These are phyloP conservation scores for Enteromius anoplus DNA, from an alignment of 2,797 vertebrate species.

Conservation along the genomic window DNA sequence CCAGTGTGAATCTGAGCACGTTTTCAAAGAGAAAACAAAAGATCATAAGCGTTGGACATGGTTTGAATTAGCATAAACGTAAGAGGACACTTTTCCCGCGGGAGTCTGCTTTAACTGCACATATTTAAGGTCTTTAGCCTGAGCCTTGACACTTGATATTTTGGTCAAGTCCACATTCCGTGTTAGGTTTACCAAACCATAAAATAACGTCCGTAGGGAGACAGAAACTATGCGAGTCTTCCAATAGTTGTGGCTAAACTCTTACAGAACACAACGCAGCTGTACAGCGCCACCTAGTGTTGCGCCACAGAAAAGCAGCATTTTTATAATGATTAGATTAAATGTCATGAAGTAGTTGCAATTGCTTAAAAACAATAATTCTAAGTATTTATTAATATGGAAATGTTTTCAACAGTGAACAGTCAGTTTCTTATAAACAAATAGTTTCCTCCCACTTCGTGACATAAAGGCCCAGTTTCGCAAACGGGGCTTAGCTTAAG, in stretches of 20 bases:
- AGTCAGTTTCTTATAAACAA: background rate
- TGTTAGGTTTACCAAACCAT: slow-evolving; percentile 72
- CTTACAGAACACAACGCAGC: slow-evolving; percentile 51
- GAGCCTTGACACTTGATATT: slow-evolving; percentile 74
- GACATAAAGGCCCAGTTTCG: too few relatives aligned
- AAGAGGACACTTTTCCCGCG: slow-evolving; percentile 60
- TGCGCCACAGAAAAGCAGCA: slow-evolving; percentile 58
- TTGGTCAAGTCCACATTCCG: slow-evolving; percentile 71
- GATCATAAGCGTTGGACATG: slow-evolving; percentile 62
- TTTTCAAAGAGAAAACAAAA: slow-evolving; percentile 58
- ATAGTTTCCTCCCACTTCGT: background rate
- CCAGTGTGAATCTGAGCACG: slow-evolving; percentile 31
- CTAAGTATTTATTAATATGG: too few relatives aligned
- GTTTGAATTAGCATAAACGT: slow-evolving; percentile 72
- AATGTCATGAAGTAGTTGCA: slow-evolving; percentile 50
- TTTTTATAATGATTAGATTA: slow-evolving; percentile 56
- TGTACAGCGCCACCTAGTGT: slow-evolving; percentile 78
- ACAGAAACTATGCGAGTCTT: slow-evolving; percentile 53
- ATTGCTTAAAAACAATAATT: background rate
- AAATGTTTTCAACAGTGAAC: background rate
- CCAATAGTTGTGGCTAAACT: slow-evolving; percentile 29
- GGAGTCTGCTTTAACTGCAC: slow-evolving; percentile 68
- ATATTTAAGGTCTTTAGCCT: slow-evolving; percentile 75
- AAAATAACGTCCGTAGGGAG: slow-evolving; percentile 71
- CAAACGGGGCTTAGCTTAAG: too few relatives aligned